These are phyloP conservation scores for Peromyscus nudipes DNA, from an alignment of 2,797 vertebrate species.

Conservation along the genomic window DNA sequence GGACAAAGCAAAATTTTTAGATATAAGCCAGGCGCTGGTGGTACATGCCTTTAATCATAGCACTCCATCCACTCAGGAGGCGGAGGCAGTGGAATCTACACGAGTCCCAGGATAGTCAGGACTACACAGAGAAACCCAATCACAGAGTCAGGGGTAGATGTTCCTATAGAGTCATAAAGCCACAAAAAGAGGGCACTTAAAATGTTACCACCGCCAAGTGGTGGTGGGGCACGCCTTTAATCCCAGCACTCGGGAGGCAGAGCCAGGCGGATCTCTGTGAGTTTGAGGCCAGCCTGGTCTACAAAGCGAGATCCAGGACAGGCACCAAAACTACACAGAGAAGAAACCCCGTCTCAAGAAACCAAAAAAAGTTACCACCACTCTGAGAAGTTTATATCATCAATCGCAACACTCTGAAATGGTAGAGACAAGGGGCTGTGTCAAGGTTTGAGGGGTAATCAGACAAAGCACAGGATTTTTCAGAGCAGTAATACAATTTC, in stretches of 20 bases:
- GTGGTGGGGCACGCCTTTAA: no score
- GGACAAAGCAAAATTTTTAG: background rate
- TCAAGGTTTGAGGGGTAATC: background rate
- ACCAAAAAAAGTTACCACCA: background rate
- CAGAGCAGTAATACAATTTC: background rate
- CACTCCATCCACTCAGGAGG: background rate
- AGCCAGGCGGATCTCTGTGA: no score
- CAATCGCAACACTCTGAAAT: slow-evolving; percentile 54
- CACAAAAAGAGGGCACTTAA: slow-evolving; percentile 12
- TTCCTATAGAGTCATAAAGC: background rate
- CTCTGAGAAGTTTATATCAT: background rate
- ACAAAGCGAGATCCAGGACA: no score
- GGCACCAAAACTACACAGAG: no score
- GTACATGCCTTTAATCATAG: background rate
- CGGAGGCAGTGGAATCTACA: background rate
- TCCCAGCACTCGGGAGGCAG: no score
- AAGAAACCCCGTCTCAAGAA: no score
- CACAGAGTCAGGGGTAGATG: no score
- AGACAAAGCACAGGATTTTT: background rate
- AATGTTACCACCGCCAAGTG: background rate
- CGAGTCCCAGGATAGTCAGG: background rate
- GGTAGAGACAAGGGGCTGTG: background rate
- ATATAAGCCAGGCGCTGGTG: background rate
- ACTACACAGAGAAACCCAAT: background rate
- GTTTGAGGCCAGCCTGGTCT: no score